Evolutionary conservation across 2,113 vertebrate genomes (phyloP).

Genomic region (Accipiter virgatus): DNA sequence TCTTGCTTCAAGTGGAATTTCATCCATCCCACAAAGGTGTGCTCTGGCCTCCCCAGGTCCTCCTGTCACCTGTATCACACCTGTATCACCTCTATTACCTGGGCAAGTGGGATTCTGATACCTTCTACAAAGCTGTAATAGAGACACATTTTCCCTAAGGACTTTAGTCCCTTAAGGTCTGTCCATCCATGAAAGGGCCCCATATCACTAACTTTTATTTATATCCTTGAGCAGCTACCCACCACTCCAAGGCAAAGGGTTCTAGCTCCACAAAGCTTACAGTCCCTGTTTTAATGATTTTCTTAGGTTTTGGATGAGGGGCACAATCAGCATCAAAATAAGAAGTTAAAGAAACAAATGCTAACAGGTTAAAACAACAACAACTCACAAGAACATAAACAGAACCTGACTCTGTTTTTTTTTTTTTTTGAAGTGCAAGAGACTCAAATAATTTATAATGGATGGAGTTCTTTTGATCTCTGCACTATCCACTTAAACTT

Average conservation of each 20-base stretch:
- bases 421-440: not conserved
- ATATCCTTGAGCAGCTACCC: not conserved
- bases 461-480: slow-evolving; percentile 49
- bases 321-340: not conserved
- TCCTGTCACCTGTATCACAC: not conserved
- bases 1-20: not conserved
- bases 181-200: not conserved
- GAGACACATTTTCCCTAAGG: not conserved
- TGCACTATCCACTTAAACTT: slow-evolving; percentile 22
- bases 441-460: slow-evolving; percentile 27
- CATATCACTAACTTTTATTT: not conserved
- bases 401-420: not conserved
- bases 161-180: not conserved
- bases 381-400: slow-evolving; percentile 7
- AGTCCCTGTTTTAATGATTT: not conserved
- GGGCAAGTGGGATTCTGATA: not conserved
- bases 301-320: not conserved
- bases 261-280: not conserved
- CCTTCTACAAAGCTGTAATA: not conserved
- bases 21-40: not conserved
- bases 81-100: not conserved
- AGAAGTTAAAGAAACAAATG: slow-evolving; percentile 29
- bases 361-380: slow-evolving; percentile 26
- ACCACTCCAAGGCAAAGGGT: not conserved
- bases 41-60: not conserved